Percentiles rank a stretch among this genome's conserved stretches.
phyloP scores from a whole-genome alignment of 2,888 invertebrate species.

The Dusona sp. region DNA sequence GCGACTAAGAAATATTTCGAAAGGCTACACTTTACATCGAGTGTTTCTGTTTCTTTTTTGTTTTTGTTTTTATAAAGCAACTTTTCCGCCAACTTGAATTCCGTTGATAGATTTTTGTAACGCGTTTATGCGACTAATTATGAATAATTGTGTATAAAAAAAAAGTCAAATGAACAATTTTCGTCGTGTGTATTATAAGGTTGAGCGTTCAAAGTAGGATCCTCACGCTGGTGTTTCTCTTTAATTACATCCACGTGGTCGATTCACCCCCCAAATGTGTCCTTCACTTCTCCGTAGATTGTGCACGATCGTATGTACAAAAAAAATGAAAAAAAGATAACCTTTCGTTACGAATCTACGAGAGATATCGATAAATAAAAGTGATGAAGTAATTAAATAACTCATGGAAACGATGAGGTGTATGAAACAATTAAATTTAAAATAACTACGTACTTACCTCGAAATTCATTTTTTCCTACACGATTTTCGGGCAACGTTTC shows the following conservation, averaged over 20 bases:
- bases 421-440: conserved; percentile 39
- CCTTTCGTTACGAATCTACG: conserved; percentile 22
- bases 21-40: not conserved
- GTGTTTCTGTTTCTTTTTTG: not conserved
- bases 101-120: conserved; percentile 19
- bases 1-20: not conserved
- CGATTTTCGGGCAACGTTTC: not conserved
- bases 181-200: conserved; percentile 10
- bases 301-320: conserved; percentile 35
- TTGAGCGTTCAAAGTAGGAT: conserved; percentile 23
- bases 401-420: conserved; percentile 20
- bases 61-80: conserved; percentile 8
- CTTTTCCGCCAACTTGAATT: conserved; percentile 6
- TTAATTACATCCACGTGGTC: conserved; percentile 5
- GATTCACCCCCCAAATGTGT: conserved; percentile 18
- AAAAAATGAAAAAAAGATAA: conserved; percentile 11
- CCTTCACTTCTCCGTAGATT: conserved; percentile 42
- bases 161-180: conserved; percentile 9
- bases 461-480: not conserved
- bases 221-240: conserved; percentile 1
- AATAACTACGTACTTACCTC: conserved; percentile 3
- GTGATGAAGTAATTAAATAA: not conserved
- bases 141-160: conserved; percentile 20
- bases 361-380: conserved; percentile 11
- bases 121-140: conserved; percentile 12